A percentile compares a stretch with the other conserved stretches of the same genome.
Evolutionary conservation across 2,888 invertebrate species (phyloP).

Genomic region (Ichneumoninae sp.): DNA sequence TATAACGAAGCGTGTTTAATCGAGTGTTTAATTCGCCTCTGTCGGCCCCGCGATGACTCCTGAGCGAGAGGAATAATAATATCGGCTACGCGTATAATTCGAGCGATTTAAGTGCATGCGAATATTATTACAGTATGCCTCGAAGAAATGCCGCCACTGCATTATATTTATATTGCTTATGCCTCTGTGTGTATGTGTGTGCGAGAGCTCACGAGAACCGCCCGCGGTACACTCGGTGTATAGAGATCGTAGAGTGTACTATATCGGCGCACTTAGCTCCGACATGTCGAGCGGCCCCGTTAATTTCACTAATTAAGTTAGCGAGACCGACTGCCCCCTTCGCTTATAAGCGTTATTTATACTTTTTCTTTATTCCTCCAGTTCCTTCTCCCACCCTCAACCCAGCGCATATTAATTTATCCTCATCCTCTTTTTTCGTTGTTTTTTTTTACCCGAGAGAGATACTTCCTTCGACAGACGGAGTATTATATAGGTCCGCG

Average conservation of each 20-base stretch:
- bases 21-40: slow-evolving; percentile 69
- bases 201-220: slow-evolving; percentile 35
- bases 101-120: slow-evolving; percentile 74
- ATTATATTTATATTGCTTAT: background rate
- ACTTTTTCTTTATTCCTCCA: slow-evolving; percentile 68
- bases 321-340: slow-evolving; percentile 73
- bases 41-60: slow-evolving; percentile 39
- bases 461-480: slow-evolving; percentile 51
- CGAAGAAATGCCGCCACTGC: slow-evolving; percentile 15
- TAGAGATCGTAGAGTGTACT: slow-evolving; percentile 28
- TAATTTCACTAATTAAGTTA: slow-evolving; percentile 84
- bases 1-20: slow-evolving; percentile 74
- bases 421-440: slow-evolving; percentile 29
- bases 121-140: slow-evolving; percentile 69
- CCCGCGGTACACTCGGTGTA: slow-evolving; percentile 32
- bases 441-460: slow-evolving; percentile 1
- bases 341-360: slow-evolving; percentile 74
- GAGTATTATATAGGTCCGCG: background rate
- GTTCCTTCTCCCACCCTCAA: slow-evolving; percentile 52
- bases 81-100: slow-evolving; percentile 70
- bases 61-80: slow-evolving; percentile 55
- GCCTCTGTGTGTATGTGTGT: slow-evolving; percentile 15
- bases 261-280: slow-evolving; percentile 75
- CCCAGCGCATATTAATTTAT: slow-evolving; percentile 56
- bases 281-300: slow-evolving; percentile 79